Evolutionary conservation across 2,113 vertebrate genomes (phyloP).

Genomic region (Sylvietta virens): DNA sequence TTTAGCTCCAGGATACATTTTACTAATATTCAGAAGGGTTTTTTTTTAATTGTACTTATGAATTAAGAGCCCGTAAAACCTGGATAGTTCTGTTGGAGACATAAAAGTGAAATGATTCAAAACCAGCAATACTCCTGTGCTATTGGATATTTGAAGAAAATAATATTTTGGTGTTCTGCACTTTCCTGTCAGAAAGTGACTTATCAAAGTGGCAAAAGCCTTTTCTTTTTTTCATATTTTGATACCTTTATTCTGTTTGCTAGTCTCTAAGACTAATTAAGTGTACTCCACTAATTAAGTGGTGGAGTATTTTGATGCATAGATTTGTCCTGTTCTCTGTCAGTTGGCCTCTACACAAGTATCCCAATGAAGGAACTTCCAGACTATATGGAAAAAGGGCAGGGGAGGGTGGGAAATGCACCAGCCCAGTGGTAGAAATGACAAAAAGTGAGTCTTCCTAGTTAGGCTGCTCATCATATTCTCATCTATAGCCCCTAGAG

Average conservation of each 20-base stretch:
- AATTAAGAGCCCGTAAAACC: background rate
- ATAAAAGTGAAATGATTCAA: background rate
- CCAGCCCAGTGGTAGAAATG: background rate
- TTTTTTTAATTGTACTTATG: background rate
- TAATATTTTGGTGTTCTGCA: background rate
- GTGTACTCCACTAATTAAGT: background rate
- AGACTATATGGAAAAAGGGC: background rate
- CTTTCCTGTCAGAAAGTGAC: background rate
- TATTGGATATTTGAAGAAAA: background rate
- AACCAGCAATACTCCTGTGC: background rate
- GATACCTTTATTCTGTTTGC: background rate
- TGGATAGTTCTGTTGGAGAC: background rate
- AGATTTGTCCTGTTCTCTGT: background rate
- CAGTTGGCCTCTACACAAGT: background rate
- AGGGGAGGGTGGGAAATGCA: fast-evolving
- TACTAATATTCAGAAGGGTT: background rate
- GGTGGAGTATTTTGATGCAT: background rate
- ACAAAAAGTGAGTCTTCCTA: background rate
- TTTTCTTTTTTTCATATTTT: background rate
- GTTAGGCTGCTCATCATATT: background rate
- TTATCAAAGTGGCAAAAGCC: background rate
- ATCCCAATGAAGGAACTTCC: background rate
- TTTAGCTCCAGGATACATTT: background rate
- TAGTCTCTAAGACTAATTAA: background rate
- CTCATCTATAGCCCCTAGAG: background rate